These are phyloP conservation scores for Enteromius argenteus DNA, from an alignment of 2,797 vertebrate species.

Conservation along the genomic window DNA sequence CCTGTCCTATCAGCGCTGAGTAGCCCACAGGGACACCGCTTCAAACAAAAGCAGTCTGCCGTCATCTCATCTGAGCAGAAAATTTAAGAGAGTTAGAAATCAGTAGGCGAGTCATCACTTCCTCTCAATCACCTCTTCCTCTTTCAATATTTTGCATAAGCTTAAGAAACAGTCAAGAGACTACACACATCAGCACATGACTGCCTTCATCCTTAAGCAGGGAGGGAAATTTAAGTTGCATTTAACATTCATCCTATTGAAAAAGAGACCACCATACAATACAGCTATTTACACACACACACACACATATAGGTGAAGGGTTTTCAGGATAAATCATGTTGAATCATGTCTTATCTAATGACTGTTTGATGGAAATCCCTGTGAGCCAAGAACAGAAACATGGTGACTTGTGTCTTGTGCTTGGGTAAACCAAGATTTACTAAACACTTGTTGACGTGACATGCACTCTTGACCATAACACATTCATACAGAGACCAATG, in stretches of 20 bases:
- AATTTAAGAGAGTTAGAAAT: not conserved
- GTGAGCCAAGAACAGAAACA: not conserved
- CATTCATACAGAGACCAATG: not conserved
- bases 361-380: not conserved
- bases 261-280: not conserved
- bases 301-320: not conserved
- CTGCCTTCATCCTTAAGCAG: not conserved
- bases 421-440: slow-evolving; percentile 6
- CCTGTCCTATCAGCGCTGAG: slow-evolving; percentile 4
- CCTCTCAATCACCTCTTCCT: slow-evolving; percentile 21
- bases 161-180: not conserved
- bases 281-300: no score
- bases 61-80: slow-evolving; percentile 66
- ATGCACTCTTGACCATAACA: not conserved
- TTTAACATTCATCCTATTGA: not conserved
- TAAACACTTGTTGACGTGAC: not conserved
- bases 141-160: not conserved
- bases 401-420: not conserved
- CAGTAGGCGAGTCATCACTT: slow-evolving; percentile 25
- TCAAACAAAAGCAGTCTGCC: slow-evolving; percentile 52
- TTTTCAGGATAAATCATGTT: not conserved
- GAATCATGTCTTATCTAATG: slow-evolving; percentile 1
- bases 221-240: not conserved
- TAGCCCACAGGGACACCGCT: slow-evolving; percentile 57
- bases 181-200: not conserved